phyloP scores from a whole-genome alignment of 2,888 invertebrate genomes.

The Spodoptera littoralis region DNA sequence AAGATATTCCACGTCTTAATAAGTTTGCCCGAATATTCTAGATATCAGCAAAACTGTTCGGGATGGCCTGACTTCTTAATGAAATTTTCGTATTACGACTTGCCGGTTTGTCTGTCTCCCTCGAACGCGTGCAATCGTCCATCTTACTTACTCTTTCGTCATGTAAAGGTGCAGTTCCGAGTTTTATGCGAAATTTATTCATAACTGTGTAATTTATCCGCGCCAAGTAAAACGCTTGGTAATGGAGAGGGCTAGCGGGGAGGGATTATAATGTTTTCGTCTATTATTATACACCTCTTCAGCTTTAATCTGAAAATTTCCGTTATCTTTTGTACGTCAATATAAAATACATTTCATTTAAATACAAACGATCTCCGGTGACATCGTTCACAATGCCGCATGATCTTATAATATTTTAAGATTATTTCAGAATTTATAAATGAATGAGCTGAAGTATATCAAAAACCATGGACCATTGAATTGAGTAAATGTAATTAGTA shows the following conservation, averaged over 20 bases:
- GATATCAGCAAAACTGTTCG: conserved; percentile 83
- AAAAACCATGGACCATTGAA: neutral
- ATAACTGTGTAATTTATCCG: conserved; percentile 89
- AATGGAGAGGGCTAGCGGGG: conserved; percentile 73
- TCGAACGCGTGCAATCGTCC: conserved; percentile 57
- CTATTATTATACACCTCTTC: conserved; percentile 81
- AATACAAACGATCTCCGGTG: neutral
- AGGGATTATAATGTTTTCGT: conserved; percentile 71
- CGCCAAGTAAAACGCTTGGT: conserved; percentile 83
- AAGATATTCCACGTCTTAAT: conserved; percentile 82
- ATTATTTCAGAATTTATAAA: neutral
- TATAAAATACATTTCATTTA: conserved; percentile 12
- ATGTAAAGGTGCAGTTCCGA: conserved; percentile 86
- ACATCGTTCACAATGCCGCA: neutral
- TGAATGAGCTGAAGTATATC: neutral
- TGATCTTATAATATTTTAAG: neutral
- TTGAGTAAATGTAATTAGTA: neutral
- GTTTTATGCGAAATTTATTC: conserved; percentile 90
- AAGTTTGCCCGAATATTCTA: conserved; percentile 83
- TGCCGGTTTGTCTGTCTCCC: conserved; percentile 66
- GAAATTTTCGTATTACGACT: conserved; percentile 88
- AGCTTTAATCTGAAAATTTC: conserved; percentile 79
- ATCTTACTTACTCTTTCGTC: conserved; percentile 73
- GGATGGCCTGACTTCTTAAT: conserved; percentile 86
- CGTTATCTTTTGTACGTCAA: conserved; percentile 66